A percentile compares a stretch with the other conserved stretches of the same genome.
Conservation (phyloP, 2,888 invertebrate genomes). For the Dicyrtomina minuta region DNA sequence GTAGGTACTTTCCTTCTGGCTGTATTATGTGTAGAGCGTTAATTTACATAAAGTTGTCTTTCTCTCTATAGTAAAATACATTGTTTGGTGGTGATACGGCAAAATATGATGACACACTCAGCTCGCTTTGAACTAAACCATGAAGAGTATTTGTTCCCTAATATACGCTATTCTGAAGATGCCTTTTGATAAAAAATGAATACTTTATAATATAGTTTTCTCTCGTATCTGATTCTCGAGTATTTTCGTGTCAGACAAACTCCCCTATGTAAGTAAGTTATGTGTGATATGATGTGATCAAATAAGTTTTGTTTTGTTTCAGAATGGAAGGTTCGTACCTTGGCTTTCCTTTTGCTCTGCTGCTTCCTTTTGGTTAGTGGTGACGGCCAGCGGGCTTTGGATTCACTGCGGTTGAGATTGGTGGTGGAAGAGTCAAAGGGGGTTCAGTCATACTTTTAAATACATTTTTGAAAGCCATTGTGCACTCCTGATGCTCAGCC, state of each 20-base stretch:
- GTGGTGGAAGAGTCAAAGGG: neutral
- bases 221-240: neutral
- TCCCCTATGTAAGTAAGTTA: neutral
- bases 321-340: neutral
- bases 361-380: neutral
- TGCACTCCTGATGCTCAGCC: too few relatives aligned
- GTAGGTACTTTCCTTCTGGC: too few relatives aligned
- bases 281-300: neutral
- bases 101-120: conserved; percentile 49
- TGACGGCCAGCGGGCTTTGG: neutral
- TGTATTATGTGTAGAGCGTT: too few relatives aligned
- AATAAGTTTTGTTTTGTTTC: conserved; percentile 16
- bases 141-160: conserved; percentile 48
- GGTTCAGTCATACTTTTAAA: too few relatives aligned
- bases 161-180: conserved; percentile 21
- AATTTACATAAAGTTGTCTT: too few relatives aligned
- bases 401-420: neutral
- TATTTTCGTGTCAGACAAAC: neutral
- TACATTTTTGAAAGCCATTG: too few relatives aligned
- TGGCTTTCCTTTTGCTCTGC: neutral
- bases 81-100: too few relatives aligned
- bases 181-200: neutral
- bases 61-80: too few relatives aligned
- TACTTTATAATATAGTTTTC: neutral
- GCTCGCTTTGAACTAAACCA: conserved; percentile 48